Base-by-base conservation (phyloP, 2,797 vertebrate species). In the Amazonetta brasiliensis region DNA sequence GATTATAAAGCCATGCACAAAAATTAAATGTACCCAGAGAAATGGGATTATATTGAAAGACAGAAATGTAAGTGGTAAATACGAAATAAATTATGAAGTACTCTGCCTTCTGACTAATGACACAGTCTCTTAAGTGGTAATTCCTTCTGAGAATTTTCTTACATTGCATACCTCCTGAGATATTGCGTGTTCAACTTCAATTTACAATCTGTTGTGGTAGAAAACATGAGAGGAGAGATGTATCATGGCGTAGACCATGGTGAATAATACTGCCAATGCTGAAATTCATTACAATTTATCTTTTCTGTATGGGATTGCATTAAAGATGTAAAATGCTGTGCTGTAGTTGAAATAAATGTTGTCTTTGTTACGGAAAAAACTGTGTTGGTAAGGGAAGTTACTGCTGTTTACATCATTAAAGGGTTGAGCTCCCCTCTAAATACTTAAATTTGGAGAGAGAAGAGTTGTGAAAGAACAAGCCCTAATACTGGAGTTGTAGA, bases 251-350 rank as follows among this genome's bases (percentile, higher is more conserved):
- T 62, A 50, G 21, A 48, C 56, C 63, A 10, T 56, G 28, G 14
- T 1, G 3, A 74, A 67, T 86, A 44, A 20, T 35, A 41, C 23
- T 0, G 0, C 25, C 46, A 66, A 12, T 17, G 9, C 6, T 35
- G 39, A 56, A 60, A 63, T 82, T 69, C 5, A 19, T 71, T 80
- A n/a, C 37, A 69, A 30, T 69, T 68, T 69, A 15, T 31, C 15
- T 64, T 75, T 92, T 82, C 41, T 4, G 1, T 23, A 12, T 11
- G 3, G 41, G 7, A 7, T 78, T 22, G 11, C 31, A 7, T 87
- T 31, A 39, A 75, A 81, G 23, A 33, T 75, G 11, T 41, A 52
- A 80, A 89, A 46, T 28, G 22, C 13, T 46, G 5, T 69, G 13
- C 10, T 81, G 21, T 77, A 1, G 43, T 16, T n/a, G 33, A 41